A percentile compares a stretch with the other conserved stretches of the same genome.
Conservation (phyloP, 2,888 invertebrate genomes). For the Thymelicus sylvestris region DNA sequence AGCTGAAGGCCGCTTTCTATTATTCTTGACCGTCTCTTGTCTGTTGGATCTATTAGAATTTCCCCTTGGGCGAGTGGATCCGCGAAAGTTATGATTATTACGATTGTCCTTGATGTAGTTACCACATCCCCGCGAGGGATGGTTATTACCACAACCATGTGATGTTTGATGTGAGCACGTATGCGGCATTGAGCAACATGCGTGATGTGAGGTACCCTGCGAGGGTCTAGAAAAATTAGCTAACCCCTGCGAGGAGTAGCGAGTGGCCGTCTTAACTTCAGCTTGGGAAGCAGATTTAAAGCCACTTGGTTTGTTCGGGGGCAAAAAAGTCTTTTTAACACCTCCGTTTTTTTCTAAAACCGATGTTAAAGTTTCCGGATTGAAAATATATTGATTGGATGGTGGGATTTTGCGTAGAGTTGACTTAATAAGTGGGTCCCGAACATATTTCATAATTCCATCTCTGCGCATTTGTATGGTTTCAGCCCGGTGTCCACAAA, state of each 20-base stretch:
- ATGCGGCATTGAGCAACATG: neutral
- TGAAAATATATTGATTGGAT: constrained; percentile 7
- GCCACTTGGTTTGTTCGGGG: neutral
- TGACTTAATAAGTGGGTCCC: constrained; percentile 8
- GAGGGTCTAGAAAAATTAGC: neutral
- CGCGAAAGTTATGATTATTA: no score
- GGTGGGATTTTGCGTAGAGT: constrained; percentile 20
- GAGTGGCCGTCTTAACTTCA: neutral
- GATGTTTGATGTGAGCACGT: no score
- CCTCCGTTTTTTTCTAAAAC: constrained; percentile 12
- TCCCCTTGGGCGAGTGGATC: no score
- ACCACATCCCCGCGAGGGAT: no score
- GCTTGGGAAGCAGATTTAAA: constrained; percentile 4
- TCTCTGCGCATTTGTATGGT: constrained; percentile 16
- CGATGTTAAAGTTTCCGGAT: constrained; percentile 8
- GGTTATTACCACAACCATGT: no score
- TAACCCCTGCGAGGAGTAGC: constrained; percentile 15
- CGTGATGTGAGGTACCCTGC: neutral
- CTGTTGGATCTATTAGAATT: no score
- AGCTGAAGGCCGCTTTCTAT: neutral
- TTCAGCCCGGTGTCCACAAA: constrained; percentile 23
- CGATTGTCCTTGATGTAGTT: no score
- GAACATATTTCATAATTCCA: neutral
- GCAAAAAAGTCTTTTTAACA: constrained; percentile 12
- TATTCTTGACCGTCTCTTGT: no score